Conservation (phyloP, 2,888 invertebrate species). For the Dolomedes plantarius region DNA sequence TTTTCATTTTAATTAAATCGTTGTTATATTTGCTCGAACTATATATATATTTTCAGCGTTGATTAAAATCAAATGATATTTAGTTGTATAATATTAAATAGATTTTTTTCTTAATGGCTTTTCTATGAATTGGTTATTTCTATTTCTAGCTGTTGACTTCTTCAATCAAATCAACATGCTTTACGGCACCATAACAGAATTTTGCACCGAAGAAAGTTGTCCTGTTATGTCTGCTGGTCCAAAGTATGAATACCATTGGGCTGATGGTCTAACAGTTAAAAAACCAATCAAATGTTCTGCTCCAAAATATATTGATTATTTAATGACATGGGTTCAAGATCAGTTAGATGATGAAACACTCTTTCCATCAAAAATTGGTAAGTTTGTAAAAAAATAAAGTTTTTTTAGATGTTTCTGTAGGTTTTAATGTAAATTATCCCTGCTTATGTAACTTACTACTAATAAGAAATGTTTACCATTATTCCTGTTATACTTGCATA, state of each 20-base stretch:
- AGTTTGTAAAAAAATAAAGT: background rate
- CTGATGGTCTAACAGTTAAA: constrained; percentile 97
- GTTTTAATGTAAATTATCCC: too few species aligned
- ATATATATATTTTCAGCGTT: too few species aligned
- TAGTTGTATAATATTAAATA: too few species aligned
- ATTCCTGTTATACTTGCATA: too few species aligned
- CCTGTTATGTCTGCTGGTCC: constrained; percentile 99
- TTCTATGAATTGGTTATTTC: too few species aligned
- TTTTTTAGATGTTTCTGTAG: background rate
- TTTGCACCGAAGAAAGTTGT: constrained; percentile 97
- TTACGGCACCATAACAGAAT: constrained; percentile 99
- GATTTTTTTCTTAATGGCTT: too few species aligned
- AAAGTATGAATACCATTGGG: constrained; percentile 99
- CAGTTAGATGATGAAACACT: constrained; percentile 98
- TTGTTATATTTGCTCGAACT: too few species aligned
- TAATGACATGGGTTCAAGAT: constrained; percentile 99
- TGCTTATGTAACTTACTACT: too few species aligned
- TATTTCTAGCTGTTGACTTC: constrained; percentile 86
- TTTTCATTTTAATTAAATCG: too few species aligned
- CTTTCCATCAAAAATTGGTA: constrained; percentile 98
- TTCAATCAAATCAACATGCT: constrained; percentile 99
- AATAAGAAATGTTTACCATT: too few species aligned
- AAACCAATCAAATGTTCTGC: constrained; percentile 99
- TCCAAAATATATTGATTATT: constrained; percentile 98
- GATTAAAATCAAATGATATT: too few species aligned